Conservation (phyloP, 2,797 vertebrate genomes). For the Silurus aristotelis region DNA sequence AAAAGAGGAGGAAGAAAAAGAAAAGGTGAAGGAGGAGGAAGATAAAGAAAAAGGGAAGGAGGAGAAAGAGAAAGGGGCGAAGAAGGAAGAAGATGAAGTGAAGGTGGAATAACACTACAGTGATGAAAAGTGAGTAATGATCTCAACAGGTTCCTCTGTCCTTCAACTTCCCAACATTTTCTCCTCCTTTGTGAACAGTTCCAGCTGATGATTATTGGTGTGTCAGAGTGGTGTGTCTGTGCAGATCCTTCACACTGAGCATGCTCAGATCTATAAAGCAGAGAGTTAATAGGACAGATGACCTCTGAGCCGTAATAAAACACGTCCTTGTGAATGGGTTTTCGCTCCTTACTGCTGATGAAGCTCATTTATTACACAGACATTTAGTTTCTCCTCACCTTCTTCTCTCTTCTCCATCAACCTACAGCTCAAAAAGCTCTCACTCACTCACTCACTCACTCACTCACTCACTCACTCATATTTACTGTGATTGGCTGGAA, state of each 20-base stretch:
- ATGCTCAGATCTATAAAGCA: background rate
- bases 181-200: background rate
- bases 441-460: background rate
- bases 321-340: slow-evolving; percentile 14
- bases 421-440: background rate
- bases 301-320: slow-evolving; percentile 21
- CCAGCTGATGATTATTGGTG: slow-evolving; percentile 11
- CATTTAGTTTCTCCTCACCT: background rate
- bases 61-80: too few relatives aligned
- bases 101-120: background rate
- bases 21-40: too few relatives aligned
- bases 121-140: background rate
- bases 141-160: slow-evolving; percentile 2
- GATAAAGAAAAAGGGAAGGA: background rate
- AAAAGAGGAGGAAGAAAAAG: too few relatives aligned
- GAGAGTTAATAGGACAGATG: slow-evolving; percentile 17
- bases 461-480: background rate
- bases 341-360: background rate
- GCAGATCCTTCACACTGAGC: background rate
- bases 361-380: background rate
- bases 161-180: background rate
- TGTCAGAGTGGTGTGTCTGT: background rate
- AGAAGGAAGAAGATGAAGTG: background rate
- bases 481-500: too few relatives aligned
- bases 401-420: background rate